Conservation (phyloP, 2,888 invertebrate species). For the Silvanus unidentatus region DNA sequence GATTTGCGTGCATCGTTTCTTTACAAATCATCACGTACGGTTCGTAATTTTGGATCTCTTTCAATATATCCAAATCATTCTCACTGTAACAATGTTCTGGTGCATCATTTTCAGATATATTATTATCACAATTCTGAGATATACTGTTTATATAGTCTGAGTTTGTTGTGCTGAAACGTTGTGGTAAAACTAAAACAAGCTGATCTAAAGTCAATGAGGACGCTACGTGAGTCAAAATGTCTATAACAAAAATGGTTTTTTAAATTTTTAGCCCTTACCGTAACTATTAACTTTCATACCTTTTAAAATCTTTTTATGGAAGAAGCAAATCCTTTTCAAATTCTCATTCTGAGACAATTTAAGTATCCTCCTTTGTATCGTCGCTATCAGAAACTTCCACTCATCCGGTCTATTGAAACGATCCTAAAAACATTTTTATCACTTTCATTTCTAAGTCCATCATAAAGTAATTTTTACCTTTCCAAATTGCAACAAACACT, state of each 20-base stretch:
- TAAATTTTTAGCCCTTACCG: too few relatives aligned
- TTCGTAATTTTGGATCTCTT: constrained; percentile 45
- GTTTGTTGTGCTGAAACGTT: constrained; percentile 35
- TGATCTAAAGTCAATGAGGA: constrained; percentile 45
- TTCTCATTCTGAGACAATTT: constrained; percentile 34
- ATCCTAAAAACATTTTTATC: constrained; percentile 36
- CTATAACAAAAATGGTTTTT: constrained; percentile 31
- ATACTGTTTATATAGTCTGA: constrained; percentile 8
- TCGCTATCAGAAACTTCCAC: constrained; percentile 45
- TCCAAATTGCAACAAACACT: constrained; percentile 58
- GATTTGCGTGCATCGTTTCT: constrained; percentile 56
- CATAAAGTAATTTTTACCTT: constrained; percentile 47
- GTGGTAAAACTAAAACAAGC: constrained; percentile 45
- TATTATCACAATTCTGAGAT: not conserved
- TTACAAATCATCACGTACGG: constrained; percentile 49
- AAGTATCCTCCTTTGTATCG: constrained; percentile 43
- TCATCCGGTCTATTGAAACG: constrained; percentile 44
- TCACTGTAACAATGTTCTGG: constrained; percentile 18
- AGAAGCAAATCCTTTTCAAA: constrained; percentile 38
- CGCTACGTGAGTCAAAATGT: constrained; percentile 46
- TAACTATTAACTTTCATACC: too few relatives aligned
- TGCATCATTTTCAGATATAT: not conserved
- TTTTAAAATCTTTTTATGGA: constrained; percentile 41
- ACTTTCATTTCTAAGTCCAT: too few relatives aligned
- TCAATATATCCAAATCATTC: constrained; percentile 34